Base-by-base conservation (phyloP, 2,113 vertebrate genomes). In the Puma concolor region DNA sequence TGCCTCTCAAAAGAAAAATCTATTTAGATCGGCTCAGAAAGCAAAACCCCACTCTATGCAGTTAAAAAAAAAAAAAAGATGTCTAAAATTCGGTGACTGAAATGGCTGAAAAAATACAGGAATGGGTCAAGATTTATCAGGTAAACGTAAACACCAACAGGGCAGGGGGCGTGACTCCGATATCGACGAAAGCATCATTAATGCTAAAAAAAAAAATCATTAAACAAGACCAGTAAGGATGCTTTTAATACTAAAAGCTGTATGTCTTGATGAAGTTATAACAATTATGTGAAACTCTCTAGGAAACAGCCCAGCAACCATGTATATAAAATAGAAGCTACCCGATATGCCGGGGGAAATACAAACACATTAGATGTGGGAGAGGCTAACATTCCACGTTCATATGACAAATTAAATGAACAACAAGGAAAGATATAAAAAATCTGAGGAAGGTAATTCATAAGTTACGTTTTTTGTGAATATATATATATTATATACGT, bases 21-120 rank as follows among this genome's bases (percentile, higher is more conserved):
- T 1, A 19, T 36, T 36, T 16, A 50, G 0, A 10, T 29, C 0
- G 33, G 16, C 5, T 21, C 5, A 19, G 2, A n/a, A 36, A 85
- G 25, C 17, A 31, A 85, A 64, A 36, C 4, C n/a, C 81, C 64
- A 33, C 33, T 33, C 8, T 2, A 57, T 0, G 25, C 71, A 38
- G 9, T 25, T 10, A 21, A 48, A 48, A 31, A 31, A 10, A 72
- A 44, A 27, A 72, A 44, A 27, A n/a, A 66, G 33, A n/a, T 36
- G 12, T 57, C 36, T n/a, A 15, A 48, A 27, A 60, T 23, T 52
- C n/a, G 31, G 57, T 13, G 81, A 52, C 7, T 5, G 19, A 57
- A 33, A n/a, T 13, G 12, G 52, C 17, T 8, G 44, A 52, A 38
- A 85, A 85, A 41, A 25, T 3, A 10, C 8, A 8, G 33, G 10